Conservation (phyloP, 30 jellyfish, hydroid and myxozoan species). For the Cassiopea xamachana region DNA sequence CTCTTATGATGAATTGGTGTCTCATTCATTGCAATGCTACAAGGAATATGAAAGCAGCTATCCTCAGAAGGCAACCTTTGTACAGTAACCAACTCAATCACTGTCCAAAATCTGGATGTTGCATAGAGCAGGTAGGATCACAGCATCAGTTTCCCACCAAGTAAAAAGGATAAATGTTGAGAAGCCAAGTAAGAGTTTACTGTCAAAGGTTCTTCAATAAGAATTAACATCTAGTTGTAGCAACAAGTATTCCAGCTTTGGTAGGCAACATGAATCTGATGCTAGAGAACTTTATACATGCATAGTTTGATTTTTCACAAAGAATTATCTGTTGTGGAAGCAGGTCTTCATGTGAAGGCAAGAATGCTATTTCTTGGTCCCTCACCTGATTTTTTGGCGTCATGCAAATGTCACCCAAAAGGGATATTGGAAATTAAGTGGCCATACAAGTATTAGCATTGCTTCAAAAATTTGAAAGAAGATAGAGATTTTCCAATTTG, state of each 20-base stretch:
- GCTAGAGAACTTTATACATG: conserved; percentile 8
- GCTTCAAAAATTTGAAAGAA: background rate
- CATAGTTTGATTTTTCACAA: background rate
- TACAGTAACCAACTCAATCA: conserved; percentile 15
- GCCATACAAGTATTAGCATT: background rate
- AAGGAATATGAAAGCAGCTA: background rate
- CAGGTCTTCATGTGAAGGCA: conserved; percentile 39
- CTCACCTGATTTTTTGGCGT: conserved; percentile 45
- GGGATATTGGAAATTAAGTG: conserved; percentile 15
- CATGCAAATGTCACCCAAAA: conserved; percentile 54
- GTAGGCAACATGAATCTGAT: background rate
- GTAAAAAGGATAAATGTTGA: background rate
- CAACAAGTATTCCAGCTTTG: conserved; percentile 11
- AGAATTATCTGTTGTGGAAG: background rate
- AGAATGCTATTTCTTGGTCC: conserved; percentile 47
- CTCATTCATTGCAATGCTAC: background rate
- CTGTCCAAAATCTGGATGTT: conserved; percentile 42
- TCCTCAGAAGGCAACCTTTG: conserved; percentile 2
- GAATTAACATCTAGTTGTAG: no score
- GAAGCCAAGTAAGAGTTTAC: no score
- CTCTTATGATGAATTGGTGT: conserved; percentile 5
- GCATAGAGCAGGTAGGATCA: conserved; percentile 47
- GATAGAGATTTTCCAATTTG: conserved; percentile 19
- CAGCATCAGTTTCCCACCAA: conserved; percentile 28
- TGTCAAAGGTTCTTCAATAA: no score